phyloP scores from a whole-genome alignment of 2,888 invertebrate species.

The Brenthis daphne region DNA sequence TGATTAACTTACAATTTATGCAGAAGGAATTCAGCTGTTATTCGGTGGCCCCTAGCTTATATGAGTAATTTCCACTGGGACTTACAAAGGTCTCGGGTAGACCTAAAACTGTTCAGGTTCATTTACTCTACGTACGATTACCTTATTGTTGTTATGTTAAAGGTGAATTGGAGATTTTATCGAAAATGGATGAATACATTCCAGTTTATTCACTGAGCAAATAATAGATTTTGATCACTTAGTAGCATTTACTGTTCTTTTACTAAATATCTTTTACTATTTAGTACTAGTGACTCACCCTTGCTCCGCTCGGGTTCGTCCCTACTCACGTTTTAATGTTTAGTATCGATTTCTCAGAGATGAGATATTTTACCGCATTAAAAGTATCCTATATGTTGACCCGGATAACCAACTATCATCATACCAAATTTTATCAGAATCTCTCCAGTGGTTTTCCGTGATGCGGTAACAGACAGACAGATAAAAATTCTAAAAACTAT shows the following conservation, averaged over 20 bases:
- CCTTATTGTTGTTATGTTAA: constrained; percentile 65
- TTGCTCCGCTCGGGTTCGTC: no score
- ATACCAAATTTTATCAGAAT: no score
- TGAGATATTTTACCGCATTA: no score
- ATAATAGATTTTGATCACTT: neutral
- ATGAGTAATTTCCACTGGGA: constrained; percentile 71
- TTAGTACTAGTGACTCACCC: no score
- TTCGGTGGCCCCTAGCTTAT: constrained; percentile 48
- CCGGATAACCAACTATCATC: no score
- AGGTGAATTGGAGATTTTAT: constrained; percentile 52
- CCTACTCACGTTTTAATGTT: no score
- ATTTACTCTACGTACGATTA: constrained; percentile 70
- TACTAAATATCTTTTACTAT: no score
- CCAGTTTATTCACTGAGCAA: neutral
- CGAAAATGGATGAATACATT: constrained; percentile 17
- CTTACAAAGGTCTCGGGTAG: constrained; percentile 64
- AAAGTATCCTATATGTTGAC: no score
- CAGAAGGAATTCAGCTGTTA: neutral
- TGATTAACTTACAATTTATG: neutral
- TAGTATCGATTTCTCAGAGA: no score
- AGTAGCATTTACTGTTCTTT: neutral
- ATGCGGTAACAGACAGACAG: no score
- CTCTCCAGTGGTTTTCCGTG: no score
- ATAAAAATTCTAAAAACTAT: no score
- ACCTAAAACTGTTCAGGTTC: constrained; percentile 75